Evolutionary conservation across 2,888 invertebrate species (phyloP).

Genomic region (Drosophila percnosoma): DNA sequence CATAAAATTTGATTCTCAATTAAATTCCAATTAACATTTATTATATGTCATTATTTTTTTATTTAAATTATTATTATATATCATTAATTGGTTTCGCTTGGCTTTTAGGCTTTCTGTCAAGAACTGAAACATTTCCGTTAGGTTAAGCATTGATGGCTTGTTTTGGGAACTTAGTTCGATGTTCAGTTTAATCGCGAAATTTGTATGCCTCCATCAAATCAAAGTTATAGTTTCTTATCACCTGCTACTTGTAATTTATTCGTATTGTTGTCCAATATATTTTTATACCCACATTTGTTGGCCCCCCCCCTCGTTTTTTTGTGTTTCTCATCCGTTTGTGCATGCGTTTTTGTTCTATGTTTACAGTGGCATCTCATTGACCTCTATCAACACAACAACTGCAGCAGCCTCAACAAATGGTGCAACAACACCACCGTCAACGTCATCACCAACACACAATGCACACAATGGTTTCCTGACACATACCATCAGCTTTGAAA

Average conservation of each 20-base stretch:
- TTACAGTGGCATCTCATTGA: constrained; percentile 75
- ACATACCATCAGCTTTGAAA: constrained; percentile 75
- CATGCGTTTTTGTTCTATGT: constrained; percentile 35
- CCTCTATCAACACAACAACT: constrained; percentile 45
- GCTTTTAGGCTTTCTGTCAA: not conserved
- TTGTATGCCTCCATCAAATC: not conserved
- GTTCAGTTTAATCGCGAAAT: not conserved
- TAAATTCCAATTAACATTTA: not conserved
- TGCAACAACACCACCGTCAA: constrained; percentile 40
- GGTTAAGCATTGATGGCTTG: not conserved
- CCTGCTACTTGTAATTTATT: not conserved
- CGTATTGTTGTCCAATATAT: not conserved
- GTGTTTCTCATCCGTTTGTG: constrained; percentile 28
- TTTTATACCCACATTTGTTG: not conserved
- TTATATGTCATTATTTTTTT: not conserved
- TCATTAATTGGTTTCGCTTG: not conserved
- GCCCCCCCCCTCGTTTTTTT: not conserved
- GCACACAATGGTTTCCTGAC: constrained; percentile 70
- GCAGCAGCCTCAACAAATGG: constrained; percentile 22
- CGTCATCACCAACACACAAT: constrained; percentile 64
- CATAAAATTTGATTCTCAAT: not conserved
- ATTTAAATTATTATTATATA: not conserved
- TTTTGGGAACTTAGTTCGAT: not conserved
- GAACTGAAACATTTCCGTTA: not conserved
- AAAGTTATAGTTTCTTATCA: not conserved